A percentile compares a stretch with the other conserved stretches of the same genome.
These are phyloP conservation scores for Paramormyrops hopkinsi DNA, from an alignment of 2,797 vertebrate genomes.

Conservation along the genomic window DNA sequence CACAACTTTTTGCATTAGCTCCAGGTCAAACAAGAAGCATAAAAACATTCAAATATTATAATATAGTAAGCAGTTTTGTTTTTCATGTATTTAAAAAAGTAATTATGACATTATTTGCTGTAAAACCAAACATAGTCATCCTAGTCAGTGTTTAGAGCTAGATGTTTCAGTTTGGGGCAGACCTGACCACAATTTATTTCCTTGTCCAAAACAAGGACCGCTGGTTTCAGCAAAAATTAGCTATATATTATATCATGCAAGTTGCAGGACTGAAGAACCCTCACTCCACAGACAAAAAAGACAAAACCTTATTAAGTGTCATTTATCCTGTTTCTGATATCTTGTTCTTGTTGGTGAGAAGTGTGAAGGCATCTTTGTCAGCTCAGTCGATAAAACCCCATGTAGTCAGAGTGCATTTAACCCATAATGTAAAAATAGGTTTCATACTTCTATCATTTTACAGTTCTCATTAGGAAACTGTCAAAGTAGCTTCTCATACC, in stretches of 20 bases:
- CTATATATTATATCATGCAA: neutral
- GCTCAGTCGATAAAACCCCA: neutral
- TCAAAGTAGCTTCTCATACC: neutral
- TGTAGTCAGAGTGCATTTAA: neutral
- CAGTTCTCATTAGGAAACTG: neutral
- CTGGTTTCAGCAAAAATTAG: neutral
- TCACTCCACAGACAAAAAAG: neutral
- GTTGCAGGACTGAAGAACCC: neutral
- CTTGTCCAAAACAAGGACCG: neutral
- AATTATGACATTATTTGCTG: neutral
- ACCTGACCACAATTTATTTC: neutral
- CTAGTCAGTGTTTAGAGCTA: neutral
- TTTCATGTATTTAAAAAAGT: neutral
- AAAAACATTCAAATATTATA: neutral
- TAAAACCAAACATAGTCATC: neutral
- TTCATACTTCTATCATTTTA: neutral
- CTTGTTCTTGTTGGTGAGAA: neutral
- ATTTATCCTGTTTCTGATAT: neutral
- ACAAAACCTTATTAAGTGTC: neutral
- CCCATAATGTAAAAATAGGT: neutral
- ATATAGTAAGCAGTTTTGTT: neutral
- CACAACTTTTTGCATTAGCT: neutral
- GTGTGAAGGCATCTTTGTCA: neutral
- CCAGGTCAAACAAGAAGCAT: neutral
- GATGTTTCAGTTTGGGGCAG: neutral